Percentiles rank a stretch among this genome's conserved stretches.
Conservation (phyloP, 1,140 invertebrate genomes). For the Trachymyrmex cornetzi region DNA sequence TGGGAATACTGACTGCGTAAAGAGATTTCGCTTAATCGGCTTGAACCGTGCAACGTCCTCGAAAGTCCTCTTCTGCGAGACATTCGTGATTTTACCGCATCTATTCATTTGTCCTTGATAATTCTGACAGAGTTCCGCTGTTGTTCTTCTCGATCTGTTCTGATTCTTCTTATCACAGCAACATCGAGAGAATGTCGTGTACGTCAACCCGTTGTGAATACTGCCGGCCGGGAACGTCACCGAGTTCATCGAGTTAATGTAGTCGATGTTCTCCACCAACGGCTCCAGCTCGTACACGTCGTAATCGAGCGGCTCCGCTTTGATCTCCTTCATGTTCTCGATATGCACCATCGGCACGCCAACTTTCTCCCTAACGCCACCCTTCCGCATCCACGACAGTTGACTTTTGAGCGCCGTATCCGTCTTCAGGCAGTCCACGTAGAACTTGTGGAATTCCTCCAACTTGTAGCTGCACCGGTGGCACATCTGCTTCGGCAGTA, state of each 20-base stretch:
- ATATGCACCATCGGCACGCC: constrained; percentile 83
- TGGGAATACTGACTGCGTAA: background rate
- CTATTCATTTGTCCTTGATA: constrained; percentile 11
- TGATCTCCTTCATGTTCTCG: constrained; percentile 80
- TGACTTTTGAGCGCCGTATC: constrained; percentile 81
- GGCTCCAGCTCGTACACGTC: constrained; percentile 73
- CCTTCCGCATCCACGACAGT: constrained; percentile 84
- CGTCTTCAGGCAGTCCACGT: constrained; percentile 81
- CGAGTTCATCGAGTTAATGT: constrained; percentile 67
- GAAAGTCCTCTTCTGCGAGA: background rate
- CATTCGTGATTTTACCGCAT: background rate
- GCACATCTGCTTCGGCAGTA: constrained; percentile 85
- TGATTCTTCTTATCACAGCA: constrained; percentile 76
- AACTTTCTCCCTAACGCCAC: constrained; percentile 72
- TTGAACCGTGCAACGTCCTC: background rate
- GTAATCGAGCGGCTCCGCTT: constrained; percentile 79
- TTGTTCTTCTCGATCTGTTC: constrained; percentile 31
- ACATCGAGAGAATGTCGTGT: constrained; percentile 68
- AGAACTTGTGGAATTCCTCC: constrained; percentile 84
- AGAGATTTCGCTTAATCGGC: background rate
- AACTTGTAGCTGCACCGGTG: constrained; percentile 84
- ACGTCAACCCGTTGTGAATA: constrained; percentile 60
- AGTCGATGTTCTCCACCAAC: constrained; percentile 64
- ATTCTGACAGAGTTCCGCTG: background rate
- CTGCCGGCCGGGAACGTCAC: constrained; percentile 49